Conservation (phyloP, 2,888 invertebrate species). For the Eurytoma californica region DNA sequence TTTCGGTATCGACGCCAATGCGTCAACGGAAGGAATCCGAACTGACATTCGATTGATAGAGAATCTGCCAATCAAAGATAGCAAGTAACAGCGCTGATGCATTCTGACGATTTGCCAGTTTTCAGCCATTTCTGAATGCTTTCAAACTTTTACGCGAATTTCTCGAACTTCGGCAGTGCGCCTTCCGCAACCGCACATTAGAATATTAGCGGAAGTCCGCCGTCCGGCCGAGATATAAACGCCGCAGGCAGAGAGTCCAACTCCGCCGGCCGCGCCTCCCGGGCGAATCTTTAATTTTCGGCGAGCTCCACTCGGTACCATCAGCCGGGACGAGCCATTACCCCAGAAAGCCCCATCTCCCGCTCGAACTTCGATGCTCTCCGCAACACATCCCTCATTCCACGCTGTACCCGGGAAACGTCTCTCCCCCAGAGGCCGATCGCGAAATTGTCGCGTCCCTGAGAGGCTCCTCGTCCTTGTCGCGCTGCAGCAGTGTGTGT, state of each 20-base stretch:
- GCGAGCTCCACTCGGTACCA: too few relatives aligned
- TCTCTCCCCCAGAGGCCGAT: conserved; percentile 7
- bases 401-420: background rate
- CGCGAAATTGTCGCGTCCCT: conserved; percentile 1
- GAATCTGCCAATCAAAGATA: background rate
- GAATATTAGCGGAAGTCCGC: too few relatives aligned
- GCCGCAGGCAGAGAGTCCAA: too few relatives aligned
- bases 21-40: background rate
- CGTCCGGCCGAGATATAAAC: too few relatives aligned
- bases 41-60: conserved; percentile 11
- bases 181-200: too few relatives aligned
- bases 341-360: background rate
- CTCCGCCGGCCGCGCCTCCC: too few relatives aligned
- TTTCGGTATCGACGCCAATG: conserved; percentile 19
- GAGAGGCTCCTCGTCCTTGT: background rate
- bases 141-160: too few relatives aligned
- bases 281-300: too few relatives aligned
- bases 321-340: background rate
- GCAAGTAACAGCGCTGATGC: background rate
- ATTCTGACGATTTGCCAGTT: conserved; percentile 11
- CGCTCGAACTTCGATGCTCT: conserved; percentile 1
- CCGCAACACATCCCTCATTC: background rate
- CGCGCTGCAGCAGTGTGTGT: too few relatives aligned
- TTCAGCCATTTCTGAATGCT: background rate
- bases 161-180: too few relatives aligned